Evolutionary conservation across 2,888 invertebrate genomes (phyloP), one percentile per base, ranked within the genome.

Genomic region (Allolobophora icterica): DNA sequence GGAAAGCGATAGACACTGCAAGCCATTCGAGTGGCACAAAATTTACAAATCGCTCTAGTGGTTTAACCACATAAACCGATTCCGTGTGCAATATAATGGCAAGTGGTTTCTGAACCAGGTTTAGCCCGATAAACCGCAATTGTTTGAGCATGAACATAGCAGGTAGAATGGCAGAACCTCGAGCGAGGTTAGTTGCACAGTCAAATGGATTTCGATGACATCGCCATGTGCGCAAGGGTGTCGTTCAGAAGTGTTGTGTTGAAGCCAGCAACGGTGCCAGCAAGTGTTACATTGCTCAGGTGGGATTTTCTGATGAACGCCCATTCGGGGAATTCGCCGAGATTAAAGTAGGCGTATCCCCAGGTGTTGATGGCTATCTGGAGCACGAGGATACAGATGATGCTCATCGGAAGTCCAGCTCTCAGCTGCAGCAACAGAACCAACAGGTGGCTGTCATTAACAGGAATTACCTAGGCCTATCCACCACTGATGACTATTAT

Each of bases 351-450:
- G 34, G 92, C 91, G 30, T 91, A 91, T 24, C 93, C 93, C 93
- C 93, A 94, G 3, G 94, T 94, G 92, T 93, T 94, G 90, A 94
- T 93, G 89, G 93, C 93, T 3, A 94, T 83, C n/a, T 92, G 92
- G 24, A 94, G 92, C 24, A 93, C 92, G 0, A 91, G 17, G 13
- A 94, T 92, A 52, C 94, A 93, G 21, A 94, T 87, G 11, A 94
- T 42, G 91, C 94, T 94, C 91, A 94, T 92, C 30, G 93, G 91
- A 33, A 93, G 90, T 15, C 94, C 94, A 33, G 93, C 90, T 89
- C 93, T 94, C 34, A 93, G 92, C 94, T 94, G 91, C 34, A 90
- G n/a, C 38, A 87, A 87, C 87, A 87, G 13, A 21, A 87, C 19
- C 24, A 87, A 35, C 21, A 87, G 38, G 6, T n/a, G 71, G n/a